Percentiles rank a stretch among this genome's conserved stretches.
Conservation (phyloP, 2,113 vertebrate species). For the Ochotona princeps region DNA sequence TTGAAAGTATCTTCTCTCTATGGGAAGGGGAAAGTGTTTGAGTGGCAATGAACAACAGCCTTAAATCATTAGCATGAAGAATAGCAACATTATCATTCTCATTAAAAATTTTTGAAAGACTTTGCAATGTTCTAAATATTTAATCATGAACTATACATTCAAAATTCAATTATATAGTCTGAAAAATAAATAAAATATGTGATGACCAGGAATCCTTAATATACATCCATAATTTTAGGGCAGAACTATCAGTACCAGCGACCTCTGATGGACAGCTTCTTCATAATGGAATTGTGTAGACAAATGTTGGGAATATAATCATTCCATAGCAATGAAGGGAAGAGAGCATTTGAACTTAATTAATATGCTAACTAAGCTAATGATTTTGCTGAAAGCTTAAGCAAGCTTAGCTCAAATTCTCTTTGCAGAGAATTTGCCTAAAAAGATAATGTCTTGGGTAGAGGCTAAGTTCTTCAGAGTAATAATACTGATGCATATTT, state of each 20-base stretch:
- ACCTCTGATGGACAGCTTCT: not conserved
- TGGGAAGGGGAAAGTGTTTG: not conserved
- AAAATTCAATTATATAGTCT: constrained; percentile 49
- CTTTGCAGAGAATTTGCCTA: constrained; percentile 49
- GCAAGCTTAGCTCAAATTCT: constrained; percentile 65
- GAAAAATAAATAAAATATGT: constrained; percentile 53
- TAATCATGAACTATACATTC: constrained; percentile 32
- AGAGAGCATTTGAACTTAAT: constrained; percentile 56
- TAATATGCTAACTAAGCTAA: constrained; percentile 69
- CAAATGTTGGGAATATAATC: not conserved
- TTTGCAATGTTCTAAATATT: constrained; percentile 45
- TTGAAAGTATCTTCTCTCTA: not conserved
- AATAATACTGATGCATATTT: not conserved
- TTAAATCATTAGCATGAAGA: constrained; percentile 5
- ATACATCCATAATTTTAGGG: constrained; percentile 12
- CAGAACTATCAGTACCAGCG: not conserved
- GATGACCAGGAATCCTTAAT: not conserved
- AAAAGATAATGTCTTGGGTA: not conserved
- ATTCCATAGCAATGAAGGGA: not conserved
- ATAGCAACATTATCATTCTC: not conserved
- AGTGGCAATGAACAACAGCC: not conserved
- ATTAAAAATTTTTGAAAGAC: constrained; percentile 56
- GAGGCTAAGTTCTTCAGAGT: constrained; percentile 28
- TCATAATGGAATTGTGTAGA: not conserved
- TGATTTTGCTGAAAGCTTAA: constrained; percentile 66